Evolutionary conservation across 2,113 vertebrate genomes (phyloP), one percentile per base, ranked within the genome.

Genomic region (Vulpes ferrilata): DNA sequence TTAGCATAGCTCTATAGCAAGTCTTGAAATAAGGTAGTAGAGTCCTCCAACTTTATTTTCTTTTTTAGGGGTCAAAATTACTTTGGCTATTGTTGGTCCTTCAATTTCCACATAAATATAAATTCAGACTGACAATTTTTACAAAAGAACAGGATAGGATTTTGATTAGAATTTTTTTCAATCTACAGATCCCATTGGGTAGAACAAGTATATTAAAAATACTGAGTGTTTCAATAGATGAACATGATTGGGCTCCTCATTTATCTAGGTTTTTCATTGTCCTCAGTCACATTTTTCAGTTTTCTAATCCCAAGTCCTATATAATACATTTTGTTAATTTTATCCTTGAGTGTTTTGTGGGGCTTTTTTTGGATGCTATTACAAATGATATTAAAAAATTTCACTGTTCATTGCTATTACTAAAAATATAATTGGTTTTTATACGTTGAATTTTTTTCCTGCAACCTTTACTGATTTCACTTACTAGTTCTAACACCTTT

Each of bases 371-470:
- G 19, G 2, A 65, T 83, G 11, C 32, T 86, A 55, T 10, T 73
- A 2, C 53, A 93, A 90, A 22, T 65, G 9, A 81, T 23, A 55
- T 60, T 92, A 30, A 1, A 22, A 90, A 55, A 51, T 51, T 85
- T 90, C 74, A 87, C 8, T 83, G 16, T 84, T 60, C 25, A 85
- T 23, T 73, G 60, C 57, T 67, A 87, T 20, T 80, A 55, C 38
- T 53, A 93, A n/a, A 87, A 88, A 88, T 27, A 86, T 59, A 97
- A 71, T 23, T 55, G 12, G 69, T 88, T 90, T 83, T 51, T 87
- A 7, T 53, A 95, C 11, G 67, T 0, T 43, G 53, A 88, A 62
- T 15, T 62, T 95, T 76, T 51, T 88, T 53, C n/a, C 76, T 91
- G 64, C 25, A 93, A 88, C 19, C 57, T 71, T 86, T 97, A 86